These are phyloP conservation scores for Dromius quadrimaculatus DNA, from an alignment of 2,888 invertebrate species.

Conservation along the genomic window DNA sequence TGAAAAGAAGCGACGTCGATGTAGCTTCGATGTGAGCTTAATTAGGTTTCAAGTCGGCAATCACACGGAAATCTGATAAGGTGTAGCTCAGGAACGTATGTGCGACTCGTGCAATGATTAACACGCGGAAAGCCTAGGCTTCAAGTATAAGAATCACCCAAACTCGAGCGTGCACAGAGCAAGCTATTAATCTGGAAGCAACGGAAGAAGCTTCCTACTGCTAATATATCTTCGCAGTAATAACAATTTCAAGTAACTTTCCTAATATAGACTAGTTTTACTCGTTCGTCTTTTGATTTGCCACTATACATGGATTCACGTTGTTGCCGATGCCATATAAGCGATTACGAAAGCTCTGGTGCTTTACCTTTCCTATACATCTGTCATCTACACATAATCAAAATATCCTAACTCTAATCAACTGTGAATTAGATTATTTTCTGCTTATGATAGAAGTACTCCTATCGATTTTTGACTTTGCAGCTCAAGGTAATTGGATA, in stretches of 20 bases:
- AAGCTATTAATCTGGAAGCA: slow-evolving; percentile 55
- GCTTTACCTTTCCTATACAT: not conserved
- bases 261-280: slow-evolving; percentile 57
- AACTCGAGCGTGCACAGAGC: slow-evolving; percentile 50
- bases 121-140: slow-evolving; percentile 23
- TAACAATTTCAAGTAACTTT: slow-evolving; percentile 57
- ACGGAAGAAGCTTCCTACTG: slow-evolving; percentile 29
- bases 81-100: slow-evolving; percentile 7
- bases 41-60: slow-evolving; percentile 21
- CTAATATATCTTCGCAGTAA: slow-evolving; percentile 55
- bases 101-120: slow-evolving; percentile 29
- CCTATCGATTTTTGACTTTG: too few relatives aligned
- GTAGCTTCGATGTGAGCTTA: not conserved
- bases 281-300: slow-evolving; percentile 10
- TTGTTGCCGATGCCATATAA: slow-evolving; percentile 6
- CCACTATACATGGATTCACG: too few relatives aligned
- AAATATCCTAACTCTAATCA: too few relatives aligned
- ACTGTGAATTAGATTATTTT: too few relatives aligned
- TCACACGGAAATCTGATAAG: slow-evolving; percentile 13
- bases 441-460: too few relatives aligned
- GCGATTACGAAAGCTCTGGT: not conserved
- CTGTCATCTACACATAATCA: too few relatives aligned
- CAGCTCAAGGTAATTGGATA: too few relatives aligned
- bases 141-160: slow-evolving; percentile 47
- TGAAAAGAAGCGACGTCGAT: too few relatives aligned